Evolutionary conservation across 2,888 invertebrate genomes (phyloP).

Genomic region (Imbricaverruca yamaguchii): DNA sequence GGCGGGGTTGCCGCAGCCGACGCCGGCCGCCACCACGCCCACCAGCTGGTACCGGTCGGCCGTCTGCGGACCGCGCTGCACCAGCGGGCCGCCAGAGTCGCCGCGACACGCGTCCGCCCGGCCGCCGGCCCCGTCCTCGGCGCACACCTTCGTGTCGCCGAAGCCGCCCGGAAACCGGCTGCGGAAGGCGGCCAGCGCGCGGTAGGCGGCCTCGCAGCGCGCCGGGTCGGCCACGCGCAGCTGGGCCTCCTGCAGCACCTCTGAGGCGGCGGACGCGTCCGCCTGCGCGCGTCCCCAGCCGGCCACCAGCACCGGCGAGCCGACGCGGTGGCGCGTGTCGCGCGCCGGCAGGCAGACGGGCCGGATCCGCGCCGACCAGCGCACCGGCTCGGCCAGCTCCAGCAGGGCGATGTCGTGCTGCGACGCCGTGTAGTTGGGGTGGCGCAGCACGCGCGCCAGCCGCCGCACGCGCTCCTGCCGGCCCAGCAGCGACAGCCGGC

Average conservation of each 20-base stretch:
- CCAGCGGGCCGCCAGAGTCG: not conserved
- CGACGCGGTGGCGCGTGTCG: not conserved
- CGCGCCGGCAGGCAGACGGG: conserved; percentile 25
- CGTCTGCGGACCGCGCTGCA: not conserved
- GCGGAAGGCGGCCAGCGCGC: not conserved
- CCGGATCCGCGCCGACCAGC: not conserved
- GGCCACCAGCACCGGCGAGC: not conserved
- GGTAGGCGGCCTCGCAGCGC: not conserved
- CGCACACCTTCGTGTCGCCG: not conserved
- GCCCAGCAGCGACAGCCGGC: too few relatives aligned
- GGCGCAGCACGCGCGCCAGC: too few relatives aligned
- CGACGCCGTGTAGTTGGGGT: too few relatives aligned
- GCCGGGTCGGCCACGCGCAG: not conserved
- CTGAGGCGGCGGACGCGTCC: not conserved
- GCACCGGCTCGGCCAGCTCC: not conserved
- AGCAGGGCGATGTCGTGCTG: too few relatives aligned
- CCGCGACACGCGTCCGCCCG: not conserved
- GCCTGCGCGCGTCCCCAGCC: not conserved
- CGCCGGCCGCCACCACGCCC: conserved; percentile 78
- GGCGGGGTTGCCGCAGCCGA: conserved; percentile 69
- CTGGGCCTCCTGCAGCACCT: not conserved
- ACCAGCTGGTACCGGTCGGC: conserved; percentile 45
- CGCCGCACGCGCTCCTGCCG: too few relatives aligned
- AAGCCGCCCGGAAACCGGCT: not conserved
- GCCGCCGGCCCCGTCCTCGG: not conserved